These are phyloP conservation scores for Pherbina coryleti DNA, from an alignment of 2,888 invertebrate species.

Conservation along the genomic window DNA sequence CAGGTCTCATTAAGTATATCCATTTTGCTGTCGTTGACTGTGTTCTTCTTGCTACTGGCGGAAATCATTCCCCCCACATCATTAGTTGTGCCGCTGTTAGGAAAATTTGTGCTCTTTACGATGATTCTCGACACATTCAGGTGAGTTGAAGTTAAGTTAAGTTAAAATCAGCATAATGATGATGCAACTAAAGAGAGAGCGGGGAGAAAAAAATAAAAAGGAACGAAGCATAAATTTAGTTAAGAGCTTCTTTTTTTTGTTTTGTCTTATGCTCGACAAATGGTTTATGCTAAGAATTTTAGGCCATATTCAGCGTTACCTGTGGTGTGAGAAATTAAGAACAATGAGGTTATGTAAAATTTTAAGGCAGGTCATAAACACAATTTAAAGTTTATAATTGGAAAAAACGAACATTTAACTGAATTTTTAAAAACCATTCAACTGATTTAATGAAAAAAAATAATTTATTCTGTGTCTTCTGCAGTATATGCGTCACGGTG, in stretches of 20 bases:
- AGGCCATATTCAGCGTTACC: not conserved
- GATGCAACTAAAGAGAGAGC: not conserved
- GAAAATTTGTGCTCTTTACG: conserved; percentile 95
- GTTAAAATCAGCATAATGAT: not conserved
- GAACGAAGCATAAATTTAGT: no score
- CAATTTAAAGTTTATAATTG: no score
- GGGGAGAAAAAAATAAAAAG: no score
- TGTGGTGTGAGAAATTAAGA: not conserved
- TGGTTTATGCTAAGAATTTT: no score
- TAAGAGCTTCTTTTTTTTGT: no score
- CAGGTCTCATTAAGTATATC: conserved; percentile 95
- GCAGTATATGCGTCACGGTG: conserved; percentile 93
- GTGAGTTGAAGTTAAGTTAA: conserved; percentile 72
- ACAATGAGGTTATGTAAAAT: not conserved
- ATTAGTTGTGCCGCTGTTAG: conserved; percentile 91
- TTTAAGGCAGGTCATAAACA: not conserved
- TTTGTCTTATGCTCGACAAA: no score
- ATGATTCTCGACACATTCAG: conserved; percentile 96
- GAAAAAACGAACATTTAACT: no score
- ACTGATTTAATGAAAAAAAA: not conserved
- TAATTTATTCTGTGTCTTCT: not conserved
- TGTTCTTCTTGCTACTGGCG: conserved; percentile 93
- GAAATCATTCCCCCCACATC: conserved; percentile 93
- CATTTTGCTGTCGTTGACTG: conserved; percentile 93
- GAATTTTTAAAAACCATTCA: no score